Base-by-base conservation (phyloP, 2,113 vertebrate genomes). In the Hirundichthys speculiger region DNA sequence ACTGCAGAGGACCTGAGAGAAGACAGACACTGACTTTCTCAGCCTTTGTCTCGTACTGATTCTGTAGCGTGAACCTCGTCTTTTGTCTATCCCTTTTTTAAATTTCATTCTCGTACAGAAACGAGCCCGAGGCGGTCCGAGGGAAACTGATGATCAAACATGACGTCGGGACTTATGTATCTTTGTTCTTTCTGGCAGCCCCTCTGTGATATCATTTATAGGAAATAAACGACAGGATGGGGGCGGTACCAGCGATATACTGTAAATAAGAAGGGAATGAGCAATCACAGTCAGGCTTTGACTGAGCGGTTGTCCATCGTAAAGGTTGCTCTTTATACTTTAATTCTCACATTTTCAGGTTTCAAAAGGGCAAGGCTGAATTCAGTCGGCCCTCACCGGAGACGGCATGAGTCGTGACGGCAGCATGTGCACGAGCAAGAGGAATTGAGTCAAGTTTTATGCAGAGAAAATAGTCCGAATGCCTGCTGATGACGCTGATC, bases 381-480 rank as follows among this genome's bases (percentile, higher is more conserved):
- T 43, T 5, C 48, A 30, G 49, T 19, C 6, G 40, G 41, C 24
- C 13, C 15, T 46, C 15, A n/a, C 48, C 13, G 16, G 20, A 2
- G n/a, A 13, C 16, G 14, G 41, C 2, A 3, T 3, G 7, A 40
- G 5, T 21, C 7, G 7, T 52, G n/a, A 57, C 18, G 14, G 25
- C 41, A 46, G 13, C 13, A 48, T 25, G 13, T 9, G 14, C 20
- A 56, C n/a, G 25, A 39, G 20, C 19, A 71, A 0, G 16, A 34
- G 58, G 47, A 22, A 25, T 21, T 55, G 39, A 25, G 34, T 55
- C 1, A 39, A 48, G 5, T 24, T 45, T 24, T 42, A 18, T 11
- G 20, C 10, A 69, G 27, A 34, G 48, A 61, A 76, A 13, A 46
- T 73, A 77, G 54, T 56, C 45, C 57, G 27, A 59, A 52, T 56